Conservation (phyloP, 1,140 invertebrate genomes). For the Aphelinus certus region DNA sequence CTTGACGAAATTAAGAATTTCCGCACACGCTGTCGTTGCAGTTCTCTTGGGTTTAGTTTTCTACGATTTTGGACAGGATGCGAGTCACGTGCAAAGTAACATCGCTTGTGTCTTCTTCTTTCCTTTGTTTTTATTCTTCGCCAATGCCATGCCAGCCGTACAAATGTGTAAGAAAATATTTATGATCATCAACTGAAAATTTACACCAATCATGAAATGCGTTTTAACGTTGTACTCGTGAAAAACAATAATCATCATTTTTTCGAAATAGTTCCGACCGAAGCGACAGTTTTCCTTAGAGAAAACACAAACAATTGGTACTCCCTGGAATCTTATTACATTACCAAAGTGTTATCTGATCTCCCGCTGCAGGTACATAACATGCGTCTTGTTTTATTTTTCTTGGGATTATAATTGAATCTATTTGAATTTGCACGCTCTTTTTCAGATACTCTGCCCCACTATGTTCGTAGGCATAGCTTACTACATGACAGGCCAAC, state of each 20-base stretch:
- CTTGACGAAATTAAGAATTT: constrained; percentile 76
- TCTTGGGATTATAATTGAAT: constrained; percentile 13
- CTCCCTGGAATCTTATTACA: constrained; percentile 81
- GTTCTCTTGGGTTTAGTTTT: constrained; percentile 84
- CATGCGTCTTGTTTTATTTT: background rate
- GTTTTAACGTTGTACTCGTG: too few species aligned
- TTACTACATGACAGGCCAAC: constrained; percentile 86
- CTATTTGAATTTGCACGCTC: background rate
- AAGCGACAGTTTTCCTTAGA: constrained; percentile 84
- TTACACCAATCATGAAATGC: too few species aligned
- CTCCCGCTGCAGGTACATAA: constrained; percentile 81
- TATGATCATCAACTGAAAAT: too few species aligned
- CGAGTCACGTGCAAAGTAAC: constrained; percentile 79
- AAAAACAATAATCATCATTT: constrained; percentile 34
- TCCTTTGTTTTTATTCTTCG: constrained; percentile 86
- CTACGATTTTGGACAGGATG: constrained; percentile 82
- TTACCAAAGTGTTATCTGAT: constrained; percentile 87
- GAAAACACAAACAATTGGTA: constrained; percentile 94
- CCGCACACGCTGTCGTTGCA: constrained; percentile 78
- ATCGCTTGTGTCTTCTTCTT: constrained; percentile 85
- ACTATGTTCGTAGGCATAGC: constrained; percentile 78
- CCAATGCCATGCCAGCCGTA: constrained; percentile 88
- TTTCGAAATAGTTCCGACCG: constrained; percentile 76
- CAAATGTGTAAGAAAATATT: constrained; percentile 76
- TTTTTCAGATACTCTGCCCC: constrained; percentile 74